Evolutionary conservation across 2,113 vertebrate species (phyloP), one percentile per base, ranked within the genome.

Genomic region (Austrofundulus limnaeus): DNA sequence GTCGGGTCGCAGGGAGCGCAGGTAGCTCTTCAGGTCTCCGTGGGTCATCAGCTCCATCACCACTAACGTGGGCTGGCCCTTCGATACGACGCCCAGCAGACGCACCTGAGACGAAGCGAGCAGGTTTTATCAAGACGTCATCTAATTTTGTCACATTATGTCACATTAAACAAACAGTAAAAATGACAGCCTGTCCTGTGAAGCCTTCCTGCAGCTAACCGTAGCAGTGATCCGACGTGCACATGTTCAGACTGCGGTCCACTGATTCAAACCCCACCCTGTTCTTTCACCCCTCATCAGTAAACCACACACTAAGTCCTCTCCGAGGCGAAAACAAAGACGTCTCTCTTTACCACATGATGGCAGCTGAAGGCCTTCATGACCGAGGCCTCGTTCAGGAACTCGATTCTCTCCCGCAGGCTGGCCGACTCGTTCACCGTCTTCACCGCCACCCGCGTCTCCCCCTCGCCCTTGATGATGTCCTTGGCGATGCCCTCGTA

Each of bases 321-420:
- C 12, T 50, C 12, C 21, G 25, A 46, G 17, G 0, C 3, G 41
- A 43, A 31, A 28, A 14, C 7, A 50, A n/a, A 48, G 16, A 23
- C n/a, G 2, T 49, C 21, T 20, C 4, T 41, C 39, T 82, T 90
- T 77, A 99, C 97, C 96, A 99, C 97, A 10, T 99, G 97, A 81
- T 99, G 96, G 81, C 97, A 98, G 91, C 77, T 95, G 93, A 99
- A 98, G 4, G 93, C 95, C 83, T 99, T 99, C 96, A 99, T 98
- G 77, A 99, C 96, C 0, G 97, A 98, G 4, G 97, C 97, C 78
- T 99, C 97, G 0, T 99, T 99, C 66, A 98, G 90, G 89, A 99
- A 99, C 89, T 98, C 96, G 0, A 99, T 98, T 57, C 96, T 91
- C 87, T 98, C 96, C 0, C 96, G 92, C 57, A 99, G 94, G 61